phyloP scores from a whole-genome alignment of 2,888 invertebrate genomes.

The Brassicogethes aeneus region DNA sequence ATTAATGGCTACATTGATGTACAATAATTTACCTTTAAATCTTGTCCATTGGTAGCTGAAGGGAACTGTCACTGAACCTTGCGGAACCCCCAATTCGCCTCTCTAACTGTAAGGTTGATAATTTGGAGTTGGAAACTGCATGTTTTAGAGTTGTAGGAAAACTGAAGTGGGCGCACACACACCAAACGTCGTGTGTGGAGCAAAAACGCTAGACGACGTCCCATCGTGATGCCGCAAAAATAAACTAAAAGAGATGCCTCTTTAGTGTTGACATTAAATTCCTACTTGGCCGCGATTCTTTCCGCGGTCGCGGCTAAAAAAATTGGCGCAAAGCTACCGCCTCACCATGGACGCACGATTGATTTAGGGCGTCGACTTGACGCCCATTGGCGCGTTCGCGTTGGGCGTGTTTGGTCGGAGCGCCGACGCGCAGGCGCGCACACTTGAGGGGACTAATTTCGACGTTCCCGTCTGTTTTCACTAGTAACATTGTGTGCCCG shows the following conservation, averaged over 20 bases:
- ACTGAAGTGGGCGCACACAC: too few relatives aligned
- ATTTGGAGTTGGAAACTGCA: too few relatives aligned
- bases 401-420: slow-evolving; percentile 18
- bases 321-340: slow-evolving; percentile 21
- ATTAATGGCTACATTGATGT: too few relatives aligned
- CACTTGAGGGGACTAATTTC: slow-evolving; percentile 43
- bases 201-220: too few relatives aligned
- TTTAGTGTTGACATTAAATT: slow-evolving; percentile 28
- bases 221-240: slow-evolving; percentile 32
- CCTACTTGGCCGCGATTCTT: slow-evolving; percentile 19
- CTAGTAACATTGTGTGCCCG: slow-evolving; percentile 44
- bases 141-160: too few relatives aligned
- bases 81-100: too few relatives aligned
- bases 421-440: slow-evolving; percentile 22
- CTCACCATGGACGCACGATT: slow-evolving; percentile 19
- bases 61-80: too few relatives aligned
- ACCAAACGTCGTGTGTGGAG: too few relatives aligned
- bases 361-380: slow-evolving; percentile 20
- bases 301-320: slow-evolving; percentile 16
- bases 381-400: slow-evolving; percentile 20
- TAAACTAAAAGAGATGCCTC: slow-evolving; percentile 31
- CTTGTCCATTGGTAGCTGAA: too few relatives aligned
- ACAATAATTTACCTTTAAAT: too few relatives aligned
- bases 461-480: slow-evolving; percentile 41
- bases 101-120: too few relatives aligned